Base-by-base conservation (phyloP, 1,140 invertebrate genomes). In the Drosophila neocordata region DNA sequence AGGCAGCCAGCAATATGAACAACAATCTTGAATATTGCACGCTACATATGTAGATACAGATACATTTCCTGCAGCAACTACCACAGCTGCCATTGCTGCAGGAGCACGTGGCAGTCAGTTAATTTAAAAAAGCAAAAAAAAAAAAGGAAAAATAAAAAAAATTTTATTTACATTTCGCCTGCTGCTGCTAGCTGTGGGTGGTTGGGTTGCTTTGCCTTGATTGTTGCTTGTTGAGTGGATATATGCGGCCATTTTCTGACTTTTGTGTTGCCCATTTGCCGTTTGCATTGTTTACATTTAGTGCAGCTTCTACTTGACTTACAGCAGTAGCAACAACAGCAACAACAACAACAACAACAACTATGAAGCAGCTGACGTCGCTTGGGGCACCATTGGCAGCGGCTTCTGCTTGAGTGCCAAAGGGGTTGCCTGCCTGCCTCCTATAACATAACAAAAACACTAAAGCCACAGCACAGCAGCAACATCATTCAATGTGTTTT, bases 11-110 rank as follows among this genome's bases (percentile, higher is more conserved):
- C 77, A 81, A 87, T 85, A 85, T 85, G 81, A 87, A 82, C 81
- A 85, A 85, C 82, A 85, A 87, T 85, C 82, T 87, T 87, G 83
- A 87, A 87, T 88, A 87, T 87, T 78, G 78, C 65, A 77, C 73
- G 78, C 78, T 85, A 78, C 82, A 87, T 85, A 87, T 85, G 82
- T 87, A 87, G 82, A 87, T 85, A 83, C 82, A 87, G 82, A 82
- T 87, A 87, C 83, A 87, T 87, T 87, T 87, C 83, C 82, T 88
- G 83, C 83, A 83, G 80, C 80, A 60, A 60, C 56, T 67, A 55
- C 69, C 34, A 51, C 59, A 68, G 62, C 60, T 53, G 48, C 66
- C 18, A 22, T 53, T 65, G 55, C 48, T 24, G 59, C 15, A 65
- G 48, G 9, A 44, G 12, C 82, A 85, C 81, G 81, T 85, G 81